phyloP scores from a whole-genome alignment of 2,888 invertebrate species.

The Globia sparganii region DNA sequence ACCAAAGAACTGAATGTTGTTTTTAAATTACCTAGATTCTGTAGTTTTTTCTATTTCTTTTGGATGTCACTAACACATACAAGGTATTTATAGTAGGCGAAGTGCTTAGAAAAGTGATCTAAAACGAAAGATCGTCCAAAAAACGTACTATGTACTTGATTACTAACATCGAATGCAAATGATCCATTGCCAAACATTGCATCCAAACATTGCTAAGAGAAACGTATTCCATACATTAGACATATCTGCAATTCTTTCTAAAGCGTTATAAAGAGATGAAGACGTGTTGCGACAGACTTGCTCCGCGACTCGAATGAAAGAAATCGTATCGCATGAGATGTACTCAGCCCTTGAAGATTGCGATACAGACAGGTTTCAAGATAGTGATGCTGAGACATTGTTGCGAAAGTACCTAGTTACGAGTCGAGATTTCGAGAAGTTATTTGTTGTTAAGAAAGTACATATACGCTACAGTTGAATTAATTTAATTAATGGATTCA shows the following conservation, averaged over 20 bases:
- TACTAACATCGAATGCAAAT: not conserved
- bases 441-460: not conserved
- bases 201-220: not conserved
- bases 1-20: not conserved
- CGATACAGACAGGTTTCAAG: slow-evolving; percentile 9
- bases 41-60: not conserved
- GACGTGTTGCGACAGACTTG: slow-evolving; percentile 38
- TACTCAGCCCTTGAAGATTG: slow-evolving; percentile 38
- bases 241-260: slow-evolving; percentile 23
- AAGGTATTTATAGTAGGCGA: not conserved
- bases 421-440: not conserved
- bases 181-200: slow-evolving; percentile 16
- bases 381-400: not conserved
- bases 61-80: not conserved
- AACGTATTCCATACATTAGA: slow-evolving; percentile 44
- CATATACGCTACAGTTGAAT: not conserved
- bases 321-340: slow-evolving; percentile 21
- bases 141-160: not conserved
- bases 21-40: not conserved
- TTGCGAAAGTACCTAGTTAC: not conserved
- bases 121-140: not conserved
- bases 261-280: slow-evolving; percentile 15
- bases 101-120: not conserved
- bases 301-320: slow-evolving; percentile 33
- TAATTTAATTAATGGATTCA: too few species aligned